Evolutionary conservation across 2,888 invertebrate species (phyloP).

Genomic region (Anagyrus pseudococci): DNA sequence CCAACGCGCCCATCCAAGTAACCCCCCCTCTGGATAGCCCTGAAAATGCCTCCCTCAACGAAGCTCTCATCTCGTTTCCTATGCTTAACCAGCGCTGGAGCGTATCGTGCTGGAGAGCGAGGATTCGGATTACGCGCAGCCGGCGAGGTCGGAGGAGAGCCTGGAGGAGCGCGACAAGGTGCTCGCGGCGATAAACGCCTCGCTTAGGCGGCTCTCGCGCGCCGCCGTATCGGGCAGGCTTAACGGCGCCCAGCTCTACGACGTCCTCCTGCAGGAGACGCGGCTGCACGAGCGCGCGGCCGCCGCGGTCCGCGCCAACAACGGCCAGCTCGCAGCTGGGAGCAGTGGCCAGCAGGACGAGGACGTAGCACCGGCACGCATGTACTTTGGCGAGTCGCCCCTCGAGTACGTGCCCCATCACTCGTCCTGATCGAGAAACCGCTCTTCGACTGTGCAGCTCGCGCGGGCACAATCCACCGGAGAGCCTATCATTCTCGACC

Average conservation of each 20-base stretch:
- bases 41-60: neutral
- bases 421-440: neutral
- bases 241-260: constrained; percentile 26
- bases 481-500: too few relatives aligned
- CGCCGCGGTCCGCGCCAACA: neutral
- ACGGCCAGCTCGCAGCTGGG: neutral
- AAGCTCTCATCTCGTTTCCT: neutral
- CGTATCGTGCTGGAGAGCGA: neutral
- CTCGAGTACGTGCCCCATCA: constrained; percentile 33
- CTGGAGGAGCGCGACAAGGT: neutral
- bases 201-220: constrained; percentile 17
- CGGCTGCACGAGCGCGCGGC: constrained; percentile 1
- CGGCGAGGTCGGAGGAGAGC: neutral
- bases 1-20: too few relatives aligned
- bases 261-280: constrained; percentile 22
- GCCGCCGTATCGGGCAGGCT: constrained; percentile 17
- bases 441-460: too few relatives aligned
- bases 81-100: neutral
- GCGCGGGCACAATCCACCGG: too few relatives aligned
- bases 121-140: neutral
- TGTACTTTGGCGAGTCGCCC: constrained; percentile 37
- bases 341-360: neutral
- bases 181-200: constrained; percentile 17
- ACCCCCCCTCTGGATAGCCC: too few relatives aligned
- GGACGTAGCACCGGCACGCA: too few relatives aligned